Base-by-base conservation (phyloP, 2,888 invertebrate species). In the Atrina japonica region DNA sequence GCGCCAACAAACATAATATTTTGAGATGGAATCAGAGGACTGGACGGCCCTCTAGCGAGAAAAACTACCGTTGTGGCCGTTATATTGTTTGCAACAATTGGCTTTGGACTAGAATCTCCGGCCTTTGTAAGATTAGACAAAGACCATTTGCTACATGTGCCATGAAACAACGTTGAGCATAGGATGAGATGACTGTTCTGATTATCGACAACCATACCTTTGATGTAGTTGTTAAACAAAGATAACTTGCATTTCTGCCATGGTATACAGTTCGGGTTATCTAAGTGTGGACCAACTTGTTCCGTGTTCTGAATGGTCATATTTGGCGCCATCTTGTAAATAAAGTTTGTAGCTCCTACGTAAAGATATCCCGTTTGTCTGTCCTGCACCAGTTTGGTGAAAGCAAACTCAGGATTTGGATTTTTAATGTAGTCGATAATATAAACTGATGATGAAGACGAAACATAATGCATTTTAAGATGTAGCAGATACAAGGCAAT, bases 41-140 rank as follows among this genome's bases (percentile, higher is more conserved):
- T 49, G 1, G 49, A 18, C 16, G 97, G 97, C 1, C 98, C 98
- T 0, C 97, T 97, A 0, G 97, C 98, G 79, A 98, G 97, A 91
- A 98, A 98, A 68, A 97, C 97, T 69, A 98, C 97, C 11, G 98
- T 97, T 49, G 97, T 97, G 16, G 97, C 97, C 25, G 96, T 95
- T 47, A 95, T 96, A 92, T 97, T 97, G 91, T 98, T 98, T 40
- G 98, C 97, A 65, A 98, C 98, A 61, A 98, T 96, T 11, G 97
- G 96, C 25, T 49, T 41, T 47, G 59, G 52, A 16, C 60, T 61
- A 16, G 55, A 70, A 0, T 70, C 70, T 9, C 56, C 50, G 25
- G 76, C 77, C 40, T 77, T 77, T 40, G 63, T 63, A 84, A 98
- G 96, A 92, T 97, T 96, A 90, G 95, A 95, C 80, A 97, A 92